Conservation (phyloP, 1,140 invertebrate genomes). For the Lordiphosa mommai region DNA sequence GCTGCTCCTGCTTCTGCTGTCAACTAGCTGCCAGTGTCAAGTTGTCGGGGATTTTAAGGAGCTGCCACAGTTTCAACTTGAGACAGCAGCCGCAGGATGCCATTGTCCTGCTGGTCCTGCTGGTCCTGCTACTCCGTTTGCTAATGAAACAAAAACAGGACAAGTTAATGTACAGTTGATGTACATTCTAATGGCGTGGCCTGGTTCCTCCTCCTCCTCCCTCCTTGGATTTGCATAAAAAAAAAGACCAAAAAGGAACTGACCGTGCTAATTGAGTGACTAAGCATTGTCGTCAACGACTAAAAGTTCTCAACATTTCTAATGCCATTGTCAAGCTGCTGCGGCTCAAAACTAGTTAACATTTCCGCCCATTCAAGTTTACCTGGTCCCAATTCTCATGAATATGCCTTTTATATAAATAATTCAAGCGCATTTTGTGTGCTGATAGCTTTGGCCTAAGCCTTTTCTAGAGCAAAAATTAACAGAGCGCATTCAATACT, state of each 20-base stretch:
- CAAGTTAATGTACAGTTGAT: conserved; percentile 76
- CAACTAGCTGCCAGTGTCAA: conserved; percentile 44
- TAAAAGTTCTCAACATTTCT: conserved; percentile 67
- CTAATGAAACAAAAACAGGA: conserved; percentile 74
- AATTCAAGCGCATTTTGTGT: conserved; percentile 67
- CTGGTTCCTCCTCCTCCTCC: neutral
- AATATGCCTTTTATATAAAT: conserved; percentile 74
- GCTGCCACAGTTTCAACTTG: conserved; percentile 20
- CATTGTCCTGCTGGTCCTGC: neutral
- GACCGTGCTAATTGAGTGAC: conserved; percentile 68
- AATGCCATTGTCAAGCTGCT: conserved; percentile 72
- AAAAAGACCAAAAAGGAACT: conserved; percentile 27
- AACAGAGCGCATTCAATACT: conserved; percentile 69
- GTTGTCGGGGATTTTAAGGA: conserved; percentile 36
- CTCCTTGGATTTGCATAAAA: conserved; percentile 62
- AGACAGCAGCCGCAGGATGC: conserved; percentile 25
- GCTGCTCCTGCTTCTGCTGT: conserved; percentile 23
- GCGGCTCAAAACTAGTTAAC: conserved; percentile 59
- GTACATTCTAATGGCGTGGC: conserved; percentile 63
- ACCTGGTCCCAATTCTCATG: conserved; percentile 45
- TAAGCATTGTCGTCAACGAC: conserved; percentile 42
- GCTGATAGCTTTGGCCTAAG: conserved; percentile 60
- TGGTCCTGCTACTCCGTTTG: conserved; percentile 23
- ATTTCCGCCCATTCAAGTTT: conserved; percentile 47
- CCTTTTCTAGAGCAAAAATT: conserved; percentile 65